Percentiles rank a stretch among this genome's conserved stretches.
These are phyloP conservation scores for Misgurnus anguillicaudatus DNA, from an alignment of 2,113 vertebrate genomes.

Conservation along the genomic window DNA sequence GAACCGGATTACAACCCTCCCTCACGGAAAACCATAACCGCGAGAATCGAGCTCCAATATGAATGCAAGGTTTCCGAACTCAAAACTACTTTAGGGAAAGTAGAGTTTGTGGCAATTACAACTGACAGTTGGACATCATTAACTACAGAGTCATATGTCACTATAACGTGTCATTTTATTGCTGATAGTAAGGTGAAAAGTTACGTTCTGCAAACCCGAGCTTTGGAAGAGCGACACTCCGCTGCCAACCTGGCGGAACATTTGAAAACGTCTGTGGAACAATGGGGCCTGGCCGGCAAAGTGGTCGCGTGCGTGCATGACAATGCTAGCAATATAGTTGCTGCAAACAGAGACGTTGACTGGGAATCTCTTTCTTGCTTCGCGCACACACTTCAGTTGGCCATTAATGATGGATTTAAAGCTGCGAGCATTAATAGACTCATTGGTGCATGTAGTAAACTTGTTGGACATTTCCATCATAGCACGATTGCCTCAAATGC, in stretches of 20 bases:
- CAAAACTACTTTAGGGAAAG: no score
- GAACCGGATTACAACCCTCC: no score
- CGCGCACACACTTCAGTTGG: background rate
- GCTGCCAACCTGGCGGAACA: background rate
- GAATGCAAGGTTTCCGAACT: no score
- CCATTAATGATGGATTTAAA: slow-evolving; percentile 3
- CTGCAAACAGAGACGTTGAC: background rate
- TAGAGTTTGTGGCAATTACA: no score
- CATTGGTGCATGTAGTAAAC: background rate
- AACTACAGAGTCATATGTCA: background rate
- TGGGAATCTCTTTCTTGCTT: background rate
- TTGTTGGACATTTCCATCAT: slow-evolving; percentile 3
- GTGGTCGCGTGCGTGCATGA: background rate
- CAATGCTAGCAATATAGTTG: background rate
- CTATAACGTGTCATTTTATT: no score
- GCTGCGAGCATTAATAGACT: background rate
- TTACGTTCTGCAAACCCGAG: background rate
- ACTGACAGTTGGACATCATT: no score
- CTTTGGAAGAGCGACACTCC: background rate
- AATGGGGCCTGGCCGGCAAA: background rate
- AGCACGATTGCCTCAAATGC: no score
- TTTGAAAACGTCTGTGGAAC: background rate
- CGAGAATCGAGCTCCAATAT: no score
- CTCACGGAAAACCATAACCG: no score
- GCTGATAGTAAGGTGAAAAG: background rate